phyloP scores from a whole-genome alignment of 2,113 vertebrate species.

The Macaca mulatta region DNA sequence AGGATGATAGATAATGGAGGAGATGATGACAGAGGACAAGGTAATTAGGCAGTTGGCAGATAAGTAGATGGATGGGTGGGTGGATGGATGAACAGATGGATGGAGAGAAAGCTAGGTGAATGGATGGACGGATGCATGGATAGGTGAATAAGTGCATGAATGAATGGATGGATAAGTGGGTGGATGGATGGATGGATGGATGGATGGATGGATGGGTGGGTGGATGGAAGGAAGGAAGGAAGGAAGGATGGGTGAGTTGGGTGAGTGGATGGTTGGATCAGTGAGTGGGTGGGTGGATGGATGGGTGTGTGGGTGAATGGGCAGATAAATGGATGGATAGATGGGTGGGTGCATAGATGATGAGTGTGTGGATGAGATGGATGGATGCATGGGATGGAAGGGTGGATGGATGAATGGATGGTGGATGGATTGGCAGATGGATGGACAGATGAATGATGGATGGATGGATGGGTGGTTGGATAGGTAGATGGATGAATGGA shows the following conservation, averaged over 20 bases:
- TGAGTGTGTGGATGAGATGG: neutral
- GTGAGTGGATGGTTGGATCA: accelerated
- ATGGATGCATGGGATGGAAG: too few relatives aligned
- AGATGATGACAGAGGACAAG: neutral
- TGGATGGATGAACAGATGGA: neutral
- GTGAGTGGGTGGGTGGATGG: accelerated
- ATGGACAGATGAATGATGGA: accelerated
- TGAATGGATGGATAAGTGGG: too few relatives aligned
- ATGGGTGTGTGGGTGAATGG: neutral
- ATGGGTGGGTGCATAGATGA: accelerated
- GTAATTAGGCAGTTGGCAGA: neutral
- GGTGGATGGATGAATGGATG: neutral
- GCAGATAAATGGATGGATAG: too few relatives aligned
- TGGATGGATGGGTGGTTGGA: neutral
- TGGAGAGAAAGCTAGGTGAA: neutral
- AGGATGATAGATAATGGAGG: neutral
- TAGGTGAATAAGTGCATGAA: too few relatives aligned
- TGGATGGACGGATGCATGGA: too few relatives aligned
- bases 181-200: accelerated
- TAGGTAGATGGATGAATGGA: accelerated
- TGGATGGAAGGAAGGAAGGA: accelerated
- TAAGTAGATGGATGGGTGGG: neutral
- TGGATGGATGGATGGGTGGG: accelerated
- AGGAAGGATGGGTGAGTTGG: neutral
- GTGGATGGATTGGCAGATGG: too few relatives aligned